Base-by-base conservation (phyloP, 1,140 invertebrate genomes). In the Phthorimaea operculella region DNA sequence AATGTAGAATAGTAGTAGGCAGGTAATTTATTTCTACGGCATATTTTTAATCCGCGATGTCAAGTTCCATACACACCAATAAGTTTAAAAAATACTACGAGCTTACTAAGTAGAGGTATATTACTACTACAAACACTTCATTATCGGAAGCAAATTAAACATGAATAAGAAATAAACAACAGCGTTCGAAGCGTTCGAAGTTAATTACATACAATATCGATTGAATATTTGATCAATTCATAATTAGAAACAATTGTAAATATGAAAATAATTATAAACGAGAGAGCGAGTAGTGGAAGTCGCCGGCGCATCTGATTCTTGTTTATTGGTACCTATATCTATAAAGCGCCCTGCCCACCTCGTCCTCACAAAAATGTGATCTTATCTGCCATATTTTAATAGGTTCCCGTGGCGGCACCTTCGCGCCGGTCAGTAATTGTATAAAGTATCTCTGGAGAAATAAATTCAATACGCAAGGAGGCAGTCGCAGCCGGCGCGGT, bases 191-290 rank as follows among this genome's bases (percentile, higher is more conserved):
- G 76, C 68, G 72, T 64, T 65, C 62, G 52, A 60, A 72, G 72
- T 76, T 79, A 79, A 83, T 83, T 79, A 83, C 70, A 77, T 70
- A 76, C 69, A 72, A 75, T 78, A 79, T 77, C 58, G 69, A 79
- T 76, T 75, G 76, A 77, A 79, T 75, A 70, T 76, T 71, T 68
- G 72, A 73, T 71, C 74, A 71, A 69, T 72, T 67, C 69, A 68
- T 76, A 79, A 83, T 83, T 79, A 83, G 74, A 79, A 80, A 80
- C 76, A 80, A 83, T 78, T 76, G 77, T 72, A 77, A 73, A 78
- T 74, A 74, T 60, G 74, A 70, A 34, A 55, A 70, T 28, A 75
- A 69, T 67, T 74, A 78, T 72, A 74, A 75, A 63, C 60, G 70
- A 70, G 64, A 66, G 60, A 70, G 59, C 61, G 61, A 56, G 62